These are phyloP conservation scores for Chrysolina oricalcia DNA, from an alignment of 2,888 invertebrate species.

Conservation along the genomic window DNA sequence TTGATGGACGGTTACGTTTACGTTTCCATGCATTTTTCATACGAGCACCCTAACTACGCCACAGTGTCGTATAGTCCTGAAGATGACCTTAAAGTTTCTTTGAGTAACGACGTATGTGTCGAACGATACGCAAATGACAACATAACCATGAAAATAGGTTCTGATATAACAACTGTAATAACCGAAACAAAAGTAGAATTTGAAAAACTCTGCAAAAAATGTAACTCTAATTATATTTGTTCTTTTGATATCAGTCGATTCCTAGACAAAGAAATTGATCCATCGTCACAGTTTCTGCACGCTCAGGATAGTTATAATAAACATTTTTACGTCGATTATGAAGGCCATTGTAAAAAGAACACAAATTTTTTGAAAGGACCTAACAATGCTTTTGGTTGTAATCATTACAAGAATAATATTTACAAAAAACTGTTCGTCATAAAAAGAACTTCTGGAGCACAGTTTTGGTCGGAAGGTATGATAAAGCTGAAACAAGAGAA, in stretches of 20 bases:
- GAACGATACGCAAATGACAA: conserved; percentile 37
- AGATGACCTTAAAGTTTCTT: conserved; percentile 42
- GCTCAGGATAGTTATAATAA: conserved; percentile 59
- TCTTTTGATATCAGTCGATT: conserved; percentile 51
- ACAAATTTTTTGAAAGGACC: conserved; percentile 46
- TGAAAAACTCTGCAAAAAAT: conserved; percentile 54
- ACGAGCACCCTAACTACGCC: conserved; percentile 59
- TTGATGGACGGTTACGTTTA: conserved; percentile 60
- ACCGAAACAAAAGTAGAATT: conserved; percentile 48
- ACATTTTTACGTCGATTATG: conserved; percentile 55
- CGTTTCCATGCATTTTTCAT: conserved; percentile 55
- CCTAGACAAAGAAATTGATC: conserved; percentile 38
- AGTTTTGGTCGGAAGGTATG: conserved; percentile 49
- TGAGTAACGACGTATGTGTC: conserved; percentile 48
- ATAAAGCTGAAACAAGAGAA: conserved; percentile 40
- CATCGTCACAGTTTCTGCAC: conserved; percentile 50
- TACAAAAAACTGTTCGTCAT: conserved; percentile 56
- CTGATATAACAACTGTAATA: conserved; percentile 43
- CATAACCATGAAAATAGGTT: conserved; percentile 46
- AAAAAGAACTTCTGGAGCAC: conserved; percentile 53
- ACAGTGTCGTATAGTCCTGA: conserved; percentile 54
- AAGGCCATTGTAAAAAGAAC: conserved; percentile 56
- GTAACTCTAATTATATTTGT: conserved; percentile 49
- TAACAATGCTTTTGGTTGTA: conserved; percentile 53
- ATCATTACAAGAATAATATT: conserved; percentile 51